Percentiles rank a stretch among this genome's conserved stretches.
phyloP scores from a whole-genome alignment of 2,888 invertebrate species.

The Lochmaea crataegi region DNA sequence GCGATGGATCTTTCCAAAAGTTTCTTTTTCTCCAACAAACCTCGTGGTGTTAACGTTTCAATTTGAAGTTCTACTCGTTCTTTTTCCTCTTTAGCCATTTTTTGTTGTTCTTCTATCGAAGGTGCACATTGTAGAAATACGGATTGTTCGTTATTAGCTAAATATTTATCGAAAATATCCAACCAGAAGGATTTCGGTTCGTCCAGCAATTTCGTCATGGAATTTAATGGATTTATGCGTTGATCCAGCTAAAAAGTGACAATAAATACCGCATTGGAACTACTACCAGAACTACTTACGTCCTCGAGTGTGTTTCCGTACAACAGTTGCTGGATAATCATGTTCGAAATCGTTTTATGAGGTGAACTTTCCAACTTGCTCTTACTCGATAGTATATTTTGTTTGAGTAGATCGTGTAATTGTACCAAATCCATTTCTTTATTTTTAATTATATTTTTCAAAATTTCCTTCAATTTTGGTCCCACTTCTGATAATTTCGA shows the following conservation, averaged over 20 bases:
- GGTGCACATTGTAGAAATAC: conserved; percentile 76
- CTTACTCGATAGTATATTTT: conserved; percentile 75
- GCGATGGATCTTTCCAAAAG: conserved; percentile 76
- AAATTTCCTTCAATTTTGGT: conserved; percentile 67
- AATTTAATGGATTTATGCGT: conserved; percentile 76
- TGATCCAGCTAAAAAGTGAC: conserved; percentile 69
- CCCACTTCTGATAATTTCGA: conserved; percentile 74
- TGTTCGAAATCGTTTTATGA: conserved; percentile 80
- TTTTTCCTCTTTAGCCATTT: conserved; percentile 80
- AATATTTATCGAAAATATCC: conserved; percentile 74
- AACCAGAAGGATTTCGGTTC: conserved; percentile 79
- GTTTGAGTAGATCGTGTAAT: conserved; percentile 77
- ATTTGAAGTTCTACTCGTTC: conserved; percentile 77
- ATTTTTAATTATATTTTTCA: conserved; percentile 66
- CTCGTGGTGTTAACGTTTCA: conserved; percentile 73
- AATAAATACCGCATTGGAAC: background rate
- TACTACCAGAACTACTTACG: conserved; percentile 67
- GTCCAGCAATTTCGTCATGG: conserved; percentile 71
- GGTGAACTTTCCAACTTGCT: conserved; percentile 82
- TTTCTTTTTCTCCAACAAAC: conserved; percentile 72
- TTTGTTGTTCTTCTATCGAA: conserved; percentile 72
- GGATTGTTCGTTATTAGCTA: conserved; percentile 71
- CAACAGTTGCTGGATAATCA: conserved; percentile 84
- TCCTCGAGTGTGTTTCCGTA: conserved; percentile 81
- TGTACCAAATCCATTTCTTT: conserved; percentile 80